A percentile compares a stretch with the other conserved stretches of the same genome.
These are phyloP conservation scores for Gambelia wislizenii DNA, from an alignment of 2,797 vertebrate species.

Conservation along the genomic window DNA sequence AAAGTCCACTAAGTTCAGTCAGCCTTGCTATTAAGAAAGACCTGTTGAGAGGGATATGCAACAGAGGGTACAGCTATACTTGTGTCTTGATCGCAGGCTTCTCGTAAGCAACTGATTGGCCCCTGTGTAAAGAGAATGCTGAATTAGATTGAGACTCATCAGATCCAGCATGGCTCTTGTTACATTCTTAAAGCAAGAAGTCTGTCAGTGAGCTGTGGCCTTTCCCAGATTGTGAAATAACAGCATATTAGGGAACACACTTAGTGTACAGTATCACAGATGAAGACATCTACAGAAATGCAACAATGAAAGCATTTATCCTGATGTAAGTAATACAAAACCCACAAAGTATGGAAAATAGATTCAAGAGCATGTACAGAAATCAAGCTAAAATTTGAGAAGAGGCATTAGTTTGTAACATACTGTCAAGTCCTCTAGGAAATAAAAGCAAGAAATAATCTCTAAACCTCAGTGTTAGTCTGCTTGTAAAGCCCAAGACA, in stretches of 20 bases:
- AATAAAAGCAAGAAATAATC: neutral
- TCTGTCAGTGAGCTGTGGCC: neutral
- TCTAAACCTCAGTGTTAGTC: neutral
- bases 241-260: neutral
- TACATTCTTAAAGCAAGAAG: too few species aligned
- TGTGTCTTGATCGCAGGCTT: too few species aligned
- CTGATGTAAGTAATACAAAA: neutral
- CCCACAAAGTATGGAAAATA: neutral
- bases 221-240: neutral
- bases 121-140: too few species aligned
- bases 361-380: neutral
- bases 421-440: neutral
- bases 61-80: too few species aligned
- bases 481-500: neutral
- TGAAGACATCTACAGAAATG: neutral
- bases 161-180: too few species aligned
- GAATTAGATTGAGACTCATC: too few species aligned
- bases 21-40: too few species aligned
- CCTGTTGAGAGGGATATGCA: too few species aligned
- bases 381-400: neutral
- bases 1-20: too few species aligned
- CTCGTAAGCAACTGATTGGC: too few species aligned
- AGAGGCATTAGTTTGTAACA: neutral
- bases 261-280: neutral
- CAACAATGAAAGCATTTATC: neutral